Base-by-base conservation (phyloP, 2,888 invertebrate genomes). In the Arctia plantaginis region DNA sequence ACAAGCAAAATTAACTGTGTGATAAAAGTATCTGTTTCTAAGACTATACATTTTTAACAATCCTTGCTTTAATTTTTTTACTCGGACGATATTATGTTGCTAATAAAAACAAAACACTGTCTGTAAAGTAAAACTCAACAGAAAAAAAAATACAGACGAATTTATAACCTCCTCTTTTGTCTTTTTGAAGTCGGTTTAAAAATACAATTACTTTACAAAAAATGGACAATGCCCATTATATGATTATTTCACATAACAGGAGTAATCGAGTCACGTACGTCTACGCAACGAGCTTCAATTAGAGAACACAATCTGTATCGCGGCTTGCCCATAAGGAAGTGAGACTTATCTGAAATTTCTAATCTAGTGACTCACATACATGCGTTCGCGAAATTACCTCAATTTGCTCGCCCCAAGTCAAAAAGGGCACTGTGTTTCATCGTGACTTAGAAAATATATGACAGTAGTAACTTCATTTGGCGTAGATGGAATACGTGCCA, bases 251-350 rank as follows among this genome's bases (percentile, higher is more conserved):
- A 84, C 84, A 82, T 84, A 85, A 85, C 82, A 82, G 85, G 89
- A 89, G 86, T 87, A 84, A 90, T 83, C 90, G 81, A 91, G 88
- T 91, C 93, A 93, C 93, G 93, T 93, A 91, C 87, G 68, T 74
- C 71, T 72, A 73, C 78, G 75, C 80, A 84, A 85, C 81, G 80
- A 83, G 82, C 84, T 90, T 90, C 93, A 93, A 93, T 93, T 93
- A 93, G 93, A 89, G 88, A 88, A 82, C 68, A 74, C 80, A 77
- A 92, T 92, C 92, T 89, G 87, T 89, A 89, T 87, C 90, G 88
- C 89, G 85, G 87, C 92, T 88, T 91, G 86, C 93, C 92, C 93
- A 93, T 93, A 92, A 93, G 92, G 93, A 92, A 92, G 90, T 87
- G 73, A 80, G 81, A 85, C 88, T 91, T 93, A 93, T 94, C 93